Evolutionary conservation across 2,797 vertebrate species (phyloP).

Genomic region (Malurus splendens): DNA sequence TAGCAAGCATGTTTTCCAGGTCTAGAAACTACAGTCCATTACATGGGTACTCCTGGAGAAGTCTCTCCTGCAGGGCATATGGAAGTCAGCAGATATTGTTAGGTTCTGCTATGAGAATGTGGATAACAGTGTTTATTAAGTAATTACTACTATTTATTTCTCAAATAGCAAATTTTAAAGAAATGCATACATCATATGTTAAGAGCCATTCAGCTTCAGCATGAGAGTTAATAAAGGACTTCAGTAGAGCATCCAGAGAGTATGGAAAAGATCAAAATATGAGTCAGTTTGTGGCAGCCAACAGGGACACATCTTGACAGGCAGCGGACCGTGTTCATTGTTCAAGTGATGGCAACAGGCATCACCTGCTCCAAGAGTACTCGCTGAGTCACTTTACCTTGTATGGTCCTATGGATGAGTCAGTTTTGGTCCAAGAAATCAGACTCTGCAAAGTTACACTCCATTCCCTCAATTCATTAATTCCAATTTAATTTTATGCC

Average conservation of each 20-base stretch:
- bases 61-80: not conserved
- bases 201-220: not conserved
- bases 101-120: not conserved
- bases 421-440: not conserved
- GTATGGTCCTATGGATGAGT: not conserved
- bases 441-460: not conserved
- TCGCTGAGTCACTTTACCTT: not conserved
- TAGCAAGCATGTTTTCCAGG: not conserved
- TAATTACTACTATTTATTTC: not conserved
- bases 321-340: not conserved
- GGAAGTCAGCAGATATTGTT: not conserved
- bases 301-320: not conserved
- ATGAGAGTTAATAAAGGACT: not conserved
- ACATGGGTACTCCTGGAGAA: not conserved
- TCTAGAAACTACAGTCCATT: not conserved
- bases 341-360: not conserved
- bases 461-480: not conserved
- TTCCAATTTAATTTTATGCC: not conserved
- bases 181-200: not conserved
- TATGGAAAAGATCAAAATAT: not conserved
- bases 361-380: not conserved
- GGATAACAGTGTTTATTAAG: not conserved
- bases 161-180: not conserved
- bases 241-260: not conserved
- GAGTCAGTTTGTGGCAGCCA: not conserved